These are phyloP conservation scores for Hydractinia symbiolongicarpus DNA, from an alignment of 30 jellyfish, hydroid and myxozoan genomes.

Conservation along the genomic window DNA sequence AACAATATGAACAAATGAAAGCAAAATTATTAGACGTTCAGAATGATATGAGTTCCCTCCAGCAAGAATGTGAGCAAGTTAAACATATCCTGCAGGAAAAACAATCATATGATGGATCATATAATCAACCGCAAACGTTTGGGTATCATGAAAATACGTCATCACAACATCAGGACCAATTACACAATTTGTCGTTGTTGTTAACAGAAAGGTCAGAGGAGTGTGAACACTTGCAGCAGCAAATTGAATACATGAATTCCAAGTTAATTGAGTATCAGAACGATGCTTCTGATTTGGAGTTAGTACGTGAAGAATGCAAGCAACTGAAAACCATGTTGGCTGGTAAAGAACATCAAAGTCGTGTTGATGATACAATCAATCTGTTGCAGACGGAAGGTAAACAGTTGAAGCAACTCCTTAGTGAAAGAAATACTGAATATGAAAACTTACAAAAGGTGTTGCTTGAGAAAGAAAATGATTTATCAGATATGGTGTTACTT, in stretches of 20 bases:
- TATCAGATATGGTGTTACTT: slow-evolving; percentile 33
- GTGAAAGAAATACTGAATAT: slow-evolving; percentile 10
- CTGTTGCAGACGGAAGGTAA: slow-evolving; percentile 25
- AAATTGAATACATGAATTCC: slow-evolving; percentile 13
- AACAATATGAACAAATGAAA: slow-evolving; percentile 10
- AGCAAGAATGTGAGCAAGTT: slow-evolving; percentile 35
- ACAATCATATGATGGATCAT: neutral
- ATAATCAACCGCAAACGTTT: neutral
- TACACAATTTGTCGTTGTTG: slow-evolving; percentile 34
- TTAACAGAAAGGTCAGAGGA: slow-evolving; percentile 37
- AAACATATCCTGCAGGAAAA: slow-evolving; percentile 22
- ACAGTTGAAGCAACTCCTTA: slow-evolving; percentile 29
- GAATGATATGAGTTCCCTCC: slow-evolving; percentile 21
- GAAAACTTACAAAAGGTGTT: slow-evolving; percentile 1
- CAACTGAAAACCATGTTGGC: slow-evolving; percentile 35
- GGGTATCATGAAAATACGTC: neutral
- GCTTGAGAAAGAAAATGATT: slow-evolving; percentile 33
- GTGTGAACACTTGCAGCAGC: slow-evolving; percentile 16
- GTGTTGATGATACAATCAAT: slow-evolving; percentile 20
- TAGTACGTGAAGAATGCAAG: slow-evolving; percentile 35
- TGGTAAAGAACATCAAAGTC: slow-evolving; percentile 30
- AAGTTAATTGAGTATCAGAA: slow-evolving; percentile 17
- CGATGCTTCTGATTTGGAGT: slow-evolving; percentile 41
- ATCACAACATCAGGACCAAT: slow-evolving; percentile 17
- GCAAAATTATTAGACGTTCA: neutral